A percentile compares a stretch with the other conserved stretches of the same genome.
phyloP scores from a whole-genome alignment of 2,888 invertebrate species.

The Calliopum simillimum region DNA sequence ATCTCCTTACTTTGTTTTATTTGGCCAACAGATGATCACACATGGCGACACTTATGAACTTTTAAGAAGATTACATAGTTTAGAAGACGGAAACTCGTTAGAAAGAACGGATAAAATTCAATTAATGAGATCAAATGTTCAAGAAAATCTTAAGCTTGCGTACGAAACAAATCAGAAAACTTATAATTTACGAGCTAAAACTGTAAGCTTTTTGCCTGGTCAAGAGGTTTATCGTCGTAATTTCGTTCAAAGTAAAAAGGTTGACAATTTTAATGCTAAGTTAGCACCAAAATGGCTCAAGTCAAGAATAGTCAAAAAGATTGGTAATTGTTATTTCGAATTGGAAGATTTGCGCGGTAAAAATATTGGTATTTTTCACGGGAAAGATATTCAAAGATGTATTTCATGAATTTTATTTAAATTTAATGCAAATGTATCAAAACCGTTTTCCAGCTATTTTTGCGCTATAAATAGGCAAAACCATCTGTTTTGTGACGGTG shows the following conservation, averaged over 20 bases:
- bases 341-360: conserved; percentile 22
- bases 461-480: no score
- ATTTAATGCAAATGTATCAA: no score
- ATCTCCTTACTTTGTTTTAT: conserved; percentile 39
- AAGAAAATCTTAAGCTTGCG: conserved; percentile 16
- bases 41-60: conserved; percentile 33
- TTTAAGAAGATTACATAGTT: conserved; percentile 18
- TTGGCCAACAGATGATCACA: conserved; percentile 36
- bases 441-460: no score
- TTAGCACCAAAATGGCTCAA: conserved; percentile 24
- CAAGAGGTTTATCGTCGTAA: conserved; percentile 19
- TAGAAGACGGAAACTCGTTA: conserved; percentile 22
- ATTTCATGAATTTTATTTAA: no score
- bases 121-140: conserved; percentile 12
- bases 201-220: neutral
- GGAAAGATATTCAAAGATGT: conserved; percentile 22
- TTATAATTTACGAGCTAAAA: conserved; percentile 8
- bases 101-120: conserved; percentile 2
- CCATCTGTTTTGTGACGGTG: no score
- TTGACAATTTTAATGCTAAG: conserved; percentile 15
- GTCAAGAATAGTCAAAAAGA: conserved; percentile 9
- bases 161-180: conserved; percentile 6
- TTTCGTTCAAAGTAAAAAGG: conserved; percentile 16
- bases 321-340: conserved; percentile 33
- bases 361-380: conserved; percentile 24